Percentiles rank a stretch among this genome's conserved stretches.
Evolutionary conservation across 2,797 vertebrate species (phyloP).

Genomic region (Numenius phaeopus): DNA sequence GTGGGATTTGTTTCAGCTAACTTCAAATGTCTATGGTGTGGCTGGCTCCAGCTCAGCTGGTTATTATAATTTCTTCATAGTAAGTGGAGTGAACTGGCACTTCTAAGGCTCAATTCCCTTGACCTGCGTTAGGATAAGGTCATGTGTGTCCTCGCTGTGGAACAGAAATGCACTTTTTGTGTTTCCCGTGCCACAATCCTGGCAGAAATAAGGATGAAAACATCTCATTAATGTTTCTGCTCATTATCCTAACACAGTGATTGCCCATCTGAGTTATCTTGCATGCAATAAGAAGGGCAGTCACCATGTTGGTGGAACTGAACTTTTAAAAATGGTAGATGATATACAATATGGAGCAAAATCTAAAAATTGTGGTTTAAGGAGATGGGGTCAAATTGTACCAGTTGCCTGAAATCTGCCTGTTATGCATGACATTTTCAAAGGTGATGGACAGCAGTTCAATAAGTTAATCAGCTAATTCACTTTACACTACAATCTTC

Average conservation of each 20-base stretch:
- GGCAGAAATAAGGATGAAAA: background rate
- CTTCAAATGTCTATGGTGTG: background rate
- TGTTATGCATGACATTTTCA: background rate
- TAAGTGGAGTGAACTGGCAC: background rate
- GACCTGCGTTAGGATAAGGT: background rate
- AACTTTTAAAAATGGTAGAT: background rate
- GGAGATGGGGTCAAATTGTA: background rate
- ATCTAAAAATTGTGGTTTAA: background rate
- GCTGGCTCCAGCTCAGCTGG: background rate
- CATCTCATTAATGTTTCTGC: background rate
- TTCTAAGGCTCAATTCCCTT: background rate
- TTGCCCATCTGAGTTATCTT: background rate
- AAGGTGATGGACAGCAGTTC: background rate
- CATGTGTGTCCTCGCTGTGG: background rate
- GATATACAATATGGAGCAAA: background rate
- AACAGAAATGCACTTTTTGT: background rate
- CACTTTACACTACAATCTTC: background rate
- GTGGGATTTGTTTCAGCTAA: background rate
- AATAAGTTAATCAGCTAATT: constrained; percentile 1
- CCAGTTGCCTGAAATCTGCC: background rate
- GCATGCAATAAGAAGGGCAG: background rate
- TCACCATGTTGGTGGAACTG: background rate
- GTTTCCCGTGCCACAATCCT: background rate
- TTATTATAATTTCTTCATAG: background rate
- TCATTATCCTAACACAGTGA: background rate